Evolutionary conservation across 2,113 vertebrate species (phyloP).

Genomic region (Xiphophorus maculatus): DNA sequence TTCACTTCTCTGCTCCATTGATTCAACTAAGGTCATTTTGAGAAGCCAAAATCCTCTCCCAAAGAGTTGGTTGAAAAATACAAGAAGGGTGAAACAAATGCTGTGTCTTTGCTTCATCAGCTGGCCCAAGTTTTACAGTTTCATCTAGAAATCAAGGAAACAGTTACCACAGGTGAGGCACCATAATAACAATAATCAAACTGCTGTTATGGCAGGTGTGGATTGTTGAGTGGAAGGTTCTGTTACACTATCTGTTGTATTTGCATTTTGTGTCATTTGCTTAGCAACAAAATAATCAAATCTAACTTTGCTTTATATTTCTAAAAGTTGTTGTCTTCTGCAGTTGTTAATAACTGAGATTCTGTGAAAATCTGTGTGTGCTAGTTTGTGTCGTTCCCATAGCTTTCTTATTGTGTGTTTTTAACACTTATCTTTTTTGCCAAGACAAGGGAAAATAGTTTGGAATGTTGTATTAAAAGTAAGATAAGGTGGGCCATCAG

Average conservation of each 20-base stretch:
- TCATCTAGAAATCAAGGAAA: constrained; percentile 89
- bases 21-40: constrained; percentile 16
- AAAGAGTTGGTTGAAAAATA: constrained; percentile 81
- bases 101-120: constrained; percentile 87
- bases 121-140: constrained; percentile 80
- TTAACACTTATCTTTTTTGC: too few species aligned
- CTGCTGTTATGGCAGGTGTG: background rate
- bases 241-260: background rate
- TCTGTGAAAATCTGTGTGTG: too few species aligned
- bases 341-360: too few species aligned
- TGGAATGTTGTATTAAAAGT: too few species aligned
- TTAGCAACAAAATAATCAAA: too few species aligned
- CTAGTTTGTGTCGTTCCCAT: too few species aligned
- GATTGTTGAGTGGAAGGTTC: background rate
- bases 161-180: constrained; percentile 81
- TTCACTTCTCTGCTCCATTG: background rate
- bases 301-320: too few species aligned
- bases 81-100: constrained; percentile 75
- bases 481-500: background rate
- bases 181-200: background rate
- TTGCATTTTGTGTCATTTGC: too few species aligned
- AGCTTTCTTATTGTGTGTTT: too few species aligned
- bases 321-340: too few species aligned
- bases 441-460: too few species aligned
- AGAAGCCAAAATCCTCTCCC: constrained; percentile 57